phyloP scores from a whole-genome alignment of 2,113 vertebrate species.

The Lasiurus borealis region DNA sequence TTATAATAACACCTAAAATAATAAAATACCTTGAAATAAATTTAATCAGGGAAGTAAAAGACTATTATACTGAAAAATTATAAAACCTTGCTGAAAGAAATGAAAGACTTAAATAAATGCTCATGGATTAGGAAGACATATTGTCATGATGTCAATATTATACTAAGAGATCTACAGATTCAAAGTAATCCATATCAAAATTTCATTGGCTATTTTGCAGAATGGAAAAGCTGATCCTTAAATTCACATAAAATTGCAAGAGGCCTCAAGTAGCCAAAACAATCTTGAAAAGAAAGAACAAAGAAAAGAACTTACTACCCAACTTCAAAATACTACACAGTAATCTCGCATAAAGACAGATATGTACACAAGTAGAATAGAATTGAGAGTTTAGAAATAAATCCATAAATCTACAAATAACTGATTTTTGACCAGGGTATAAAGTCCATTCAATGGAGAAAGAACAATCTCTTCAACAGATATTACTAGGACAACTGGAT shows the following conservation, averaged over 20 bases:
- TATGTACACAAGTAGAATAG: not conserved
- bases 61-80: not conserved
- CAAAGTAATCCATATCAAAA: not conserved
- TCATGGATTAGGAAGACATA: not conserved
- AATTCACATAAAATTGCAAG: not conserved
- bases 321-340: conserved; percentile 42
- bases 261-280: not conserved
- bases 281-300: conserved; percentile 40
- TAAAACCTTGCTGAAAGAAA: not conserved
- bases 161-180: not conserved
- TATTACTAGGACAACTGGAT: not conserved
- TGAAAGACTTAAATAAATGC: conserved; percentile 23
- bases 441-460: not conserved
- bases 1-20: conserved; percentile 22
- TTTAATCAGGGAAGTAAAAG: conserved; percentile 33
- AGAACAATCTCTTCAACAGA: not conserved
- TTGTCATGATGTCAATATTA: not conserved
- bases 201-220: not conserved
- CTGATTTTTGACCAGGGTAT: not conserved
- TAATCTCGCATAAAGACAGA: not conserved
- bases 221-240: not conserved
- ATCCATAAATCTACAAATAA: not conserved
- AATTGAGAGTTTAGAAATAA: not conserved
- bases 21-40: conserved; percentile 17
- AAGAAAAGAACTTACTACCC: not conserved